Evolutionary conservation across 2,797 vertebrate species (phyloP).

Genomic region (Alca torda): DNA sequence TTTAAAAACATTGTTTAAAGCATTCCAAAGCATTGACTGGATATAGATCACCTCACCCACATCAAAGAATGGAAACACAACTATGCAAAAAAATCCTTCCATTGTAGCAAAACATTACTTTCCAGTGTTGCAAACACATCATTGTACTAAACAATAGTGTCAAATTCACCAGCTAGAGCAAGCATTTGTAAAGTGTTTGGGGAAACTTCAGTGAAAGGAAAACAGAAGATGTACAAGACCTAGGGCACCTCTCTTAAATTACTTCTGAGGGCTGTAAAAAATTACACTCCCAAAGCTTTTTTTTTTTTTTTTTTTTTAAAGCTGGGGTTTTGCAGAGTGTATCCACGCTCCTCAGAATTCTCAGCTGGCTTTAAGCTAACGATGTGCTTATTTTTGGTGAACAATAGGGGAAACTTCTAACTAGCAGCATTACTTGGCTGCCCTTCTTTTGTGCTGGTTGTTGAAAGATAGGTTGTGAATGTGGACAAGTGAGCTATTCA

Average conservation of each 20-base stretch:
- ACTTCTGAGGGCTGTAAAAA: background rate
- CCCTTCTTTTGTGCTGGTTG: slow-evolving; percentile 12
- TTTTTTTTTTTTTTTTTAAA: background rate
- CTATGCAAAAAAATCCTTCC: background rate
- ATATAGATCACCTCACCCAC: background rate
- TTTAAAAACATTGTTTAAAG: background rate
- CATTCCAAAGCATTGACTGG: background rate
- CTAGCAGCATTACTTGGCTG: background rate
- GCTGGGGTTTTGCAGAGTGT: background rate
- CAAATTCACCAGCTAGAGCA: background rate
- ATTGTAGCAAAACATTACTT: background rate
- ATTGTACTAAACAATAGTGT: slow-evolving; percentile 1
- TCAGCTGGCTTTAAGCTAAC: background rate
- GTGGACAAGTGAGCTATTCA: background rate
- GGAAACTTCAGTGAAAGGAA: background rate
- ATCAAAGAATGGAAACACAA: background rate
- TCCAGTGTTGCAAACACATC: background rate
- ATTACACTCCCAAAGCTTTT: background rate
- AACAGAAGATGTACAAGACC: background rate
- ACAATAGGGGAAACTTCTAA: slow-evolving; percentile 1
- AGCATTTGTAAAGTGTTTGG: background rate
- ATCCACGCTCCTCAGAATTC: background rate
- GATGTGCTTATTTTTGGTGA: background rate
- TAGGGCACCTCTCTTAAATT: background rate
- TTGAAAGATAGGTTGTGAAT: slow-evolving; percentile 32